Evolutionary conservation across 2,888 invertebrate species (phyloP).

Genomic region (Penaeus monodon): DNA sequence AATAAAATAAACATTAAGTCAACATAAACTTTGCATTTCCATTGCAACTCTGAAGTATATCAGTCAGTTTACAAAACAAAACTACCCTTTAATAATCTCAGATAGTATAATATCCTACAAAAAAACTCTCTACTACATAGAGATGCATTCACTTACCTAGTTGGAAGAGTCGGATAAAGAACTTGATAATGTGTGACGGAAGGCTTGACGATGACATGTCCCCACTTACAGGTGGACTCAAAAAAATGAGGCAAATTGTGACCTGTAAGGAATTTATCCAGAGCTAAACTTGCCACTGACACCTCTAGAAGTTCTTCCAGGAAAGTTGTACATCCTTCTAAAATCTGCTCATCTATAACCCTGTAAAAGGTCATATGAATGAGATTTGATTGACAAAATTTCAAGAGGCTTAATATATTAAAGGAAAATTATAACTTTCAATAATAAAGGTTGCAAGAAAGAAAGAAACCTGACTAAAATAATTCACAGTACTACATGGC

Average conservation of each 20-base stretch:
- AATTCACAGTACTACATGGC: too few species aligned
- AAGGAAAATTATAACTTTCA: too few species aligned
- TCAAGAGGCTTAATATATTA: background rate
- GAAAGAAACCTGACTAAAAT: background rate
- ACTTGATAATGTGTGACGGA: conserved; percentile 77
- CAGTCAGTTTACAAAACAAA: too few species aligned
- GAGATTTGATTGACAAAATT: background rate
- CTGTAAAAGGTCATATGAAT: conserved; percentile 67
- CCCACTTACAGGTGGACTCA: conserved; percentile 79
- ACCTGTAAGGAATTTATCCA: conserved; percentile 81
- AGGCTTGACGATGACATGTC: conserved; percentile 66
- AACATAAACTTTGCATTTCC: too few species aligned
- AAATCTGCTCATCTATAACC: conserved; percentile 76
- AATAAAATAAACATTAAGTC: too few species aligned
- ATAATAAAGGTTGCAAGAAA: background rate
- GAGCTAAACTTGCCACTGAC: conserved; percentile 82
- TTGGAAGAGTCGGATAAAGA: conserved; percentile 81
- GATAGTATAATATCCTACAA: too few species aligned
- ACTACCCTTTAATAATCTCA: too few species aligned
- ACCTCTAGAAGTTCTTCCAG: conserved; percentile 89
- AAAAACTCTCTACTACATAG: too few species aligned
- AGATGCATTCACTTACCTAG: conserved; percentile 68
- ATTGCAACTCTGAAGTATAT: too few species aligned
- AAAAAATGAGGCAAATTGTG: conserved; percentile 82
- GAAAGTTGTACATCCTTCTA: conserved; percentile 82